Evolutionary conservation across 2,888 invertebrate genomes (phyloP).

Genomic region (Cinara cedri): DNA sequence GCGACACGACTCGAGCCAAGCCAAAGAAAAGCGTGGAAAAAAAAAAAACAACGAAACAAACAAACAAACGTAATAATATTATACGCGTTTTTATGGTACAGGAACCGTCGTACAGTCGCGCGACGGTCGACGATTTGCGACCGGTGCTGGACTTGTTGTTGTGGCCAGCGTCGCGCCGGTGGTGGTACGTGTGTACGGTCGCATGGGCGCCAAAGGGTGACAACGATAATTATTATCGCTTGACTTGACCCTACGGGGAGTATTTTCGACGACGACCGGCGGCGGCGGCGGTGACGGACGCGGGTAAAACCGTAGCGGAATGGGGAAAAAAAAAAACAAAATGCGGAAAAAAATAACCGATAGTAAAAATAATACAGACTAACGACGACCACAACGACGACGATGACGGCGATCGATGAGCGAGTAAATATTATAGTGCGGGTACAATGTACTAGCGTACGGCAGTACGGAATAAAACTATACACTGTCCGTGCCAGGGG

Average conservation of each 20-base stretch:
- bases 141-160: not conserved
- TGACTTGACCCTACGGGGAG: slow-evolving; percentile 32
- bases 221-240: slow-evolving; percentile 48
- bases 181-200: not conserved
- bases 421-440: not conserved
- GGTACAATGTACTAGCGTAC: too few species aligned
- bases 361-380: not conserved
- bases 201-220: slow-evolving; percentile 28
- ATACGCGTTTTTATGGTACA: not conserved
- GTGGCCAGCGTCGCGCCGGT: not conserved
- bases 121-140: not conserved
- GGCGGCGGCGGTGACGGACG: not conserved
- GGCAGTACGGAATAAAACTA: too few species aligned
- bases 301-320: not conserved
- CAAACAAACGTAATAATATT: too few species aligned
- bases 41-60: too few species aligned
- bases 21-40: too few species aligned
- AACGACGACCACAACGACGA: not conserved
- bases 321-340: slow-evolving; percentile 18
- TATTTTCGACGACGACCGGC: not conserved
- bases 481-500: too few species aligned
- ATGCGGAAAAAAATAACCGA: slow-evolving; percentile 23
- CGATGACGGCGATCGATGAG: slow-evolving; percentile 22
- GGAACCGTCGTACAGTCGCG: not conserved
- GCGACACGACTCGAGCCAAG: too few species aligned